Percentiles rank a stretch among this genome's conserved stretches.
phyloP scores from a whole-genome alignment of 2,888 invertebrate genomes.

The Eretmocerus hayati region DNA sequence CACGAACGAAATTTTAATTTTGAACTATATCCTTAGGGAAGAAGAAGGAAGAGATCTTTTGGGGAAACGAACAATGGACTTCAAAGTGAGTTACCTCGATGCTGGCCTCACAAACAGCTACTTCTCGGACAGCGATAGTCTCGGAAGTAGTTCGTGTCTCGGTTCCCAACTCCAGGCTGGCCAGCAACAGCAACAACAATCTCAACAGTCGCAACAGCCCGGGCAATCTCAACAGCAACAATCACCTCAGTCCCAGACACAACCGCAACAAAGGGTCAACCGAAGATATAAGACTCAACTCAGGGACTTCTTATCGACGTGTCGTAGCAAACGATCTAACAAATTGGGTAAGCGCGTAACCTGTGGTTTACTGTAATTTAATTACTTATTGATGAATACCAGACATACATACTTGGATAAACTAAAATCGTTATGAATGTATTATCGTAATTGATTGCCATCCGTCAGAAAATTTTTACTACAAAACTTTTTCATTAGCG shows the following conservation, averaged over 20 bases:
- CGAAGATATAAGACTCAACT: conserved; percentile 90
- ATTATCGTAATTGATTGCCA: no score
- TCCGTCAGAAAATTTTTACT: no score
- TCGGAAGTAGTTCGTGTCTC: conserved; percentile 52
- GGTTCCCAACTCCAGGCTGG: conserved; percentile 50
- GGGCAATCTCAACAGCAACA: conserved; percentile 5
- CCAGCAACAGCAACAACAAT: conserved; percentile 63
- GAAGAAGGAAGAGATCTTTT: conserved; percentile 96
- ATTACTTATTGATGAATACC: no score
- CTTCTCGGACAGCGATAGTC: conserved; percentile 79
- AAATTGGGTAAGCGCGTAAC: conserved; percentile 19
- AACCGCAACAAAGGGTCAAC: conserved; percentile 25
- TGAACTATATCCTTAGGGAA: no score
- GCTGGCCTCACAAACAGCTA: conserved; percentile 86
- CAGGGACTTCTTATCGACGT: conserved; percentile 86
- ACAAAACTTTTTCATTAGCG: no score
- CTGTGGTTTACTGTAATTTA: no score
- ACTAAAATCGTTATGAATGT: no score
- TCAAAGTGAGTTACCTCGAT: conserved; percentile 95
- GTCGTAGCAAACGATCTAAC: conserved; percentile 66
- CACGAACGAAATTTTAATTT: no score
- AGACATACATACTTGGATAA: no score
- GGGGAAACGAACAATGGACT: conserved; percentile 97
- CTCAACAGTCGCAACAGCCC: conserved; percentile 4
- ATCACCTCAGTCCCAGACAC: conserved; percentile 5